Base-by-base conservation (phyloP, 2,888 invertebrate genomes). In the Epinotia demarniana region DNA sequence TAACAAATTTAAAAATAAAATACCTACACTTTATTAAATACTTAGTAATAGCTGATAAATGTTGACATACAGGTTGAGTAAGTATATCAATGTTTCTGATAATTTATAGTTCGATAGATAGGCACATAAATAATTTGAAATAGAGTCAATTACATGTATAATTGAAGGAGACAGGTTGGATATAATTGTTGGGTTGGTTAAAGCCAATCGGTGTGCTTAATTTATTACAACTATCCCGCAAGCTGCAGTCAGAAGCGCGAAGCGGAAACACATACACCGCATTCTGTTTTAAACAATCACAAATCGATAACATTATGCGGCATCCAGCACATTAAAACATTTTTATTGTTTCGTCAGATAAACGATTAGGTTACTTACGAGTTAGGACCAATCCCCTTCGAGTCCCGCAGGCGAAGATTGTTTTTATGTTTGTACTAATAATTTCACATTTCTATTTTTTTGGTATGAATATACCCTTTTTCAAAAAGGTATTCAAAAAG, bases 261-360 rank as follows among this genome's bases (percentile, higher is more conserved):
- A 84, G 85, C 84, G 78, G 76, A 79, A 80, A 81, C 76, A 83
- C 73, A 81, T 79, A 78, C 76, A 84, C 86, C 80, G 86, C 84
- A 86, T 82, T 82, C 83, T 80, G 78, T 80, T 33, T 77, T 75
- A 75, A 81, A 83, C 85, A 88, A 87, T 81, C 81, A 85, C 79
- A 87, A 90, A 92, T 92, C 91, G 85, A 92, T 90, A 90, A 80
- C 87, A 79, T 83, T 80, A 88, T 91, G 90, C 90, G 89, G 90
- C 86, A 90, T 83, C 86, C 77, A 78, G 77, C 73, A 70, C 77
- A 81, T 83, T 86, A 84, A 79, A 78, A 81, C 80, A 81, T 78
- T 78, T 80, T 79, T 77, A 71, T 80, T 70, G 27, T 70, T 68
- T 72, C 79, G 76, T 79, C 66, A 76, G 79, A 74, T 73, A 57